Base-by-base conservation (phyloP, 2,113 vertebrate genomes). In the Paraplagusia blochii region DNA sequence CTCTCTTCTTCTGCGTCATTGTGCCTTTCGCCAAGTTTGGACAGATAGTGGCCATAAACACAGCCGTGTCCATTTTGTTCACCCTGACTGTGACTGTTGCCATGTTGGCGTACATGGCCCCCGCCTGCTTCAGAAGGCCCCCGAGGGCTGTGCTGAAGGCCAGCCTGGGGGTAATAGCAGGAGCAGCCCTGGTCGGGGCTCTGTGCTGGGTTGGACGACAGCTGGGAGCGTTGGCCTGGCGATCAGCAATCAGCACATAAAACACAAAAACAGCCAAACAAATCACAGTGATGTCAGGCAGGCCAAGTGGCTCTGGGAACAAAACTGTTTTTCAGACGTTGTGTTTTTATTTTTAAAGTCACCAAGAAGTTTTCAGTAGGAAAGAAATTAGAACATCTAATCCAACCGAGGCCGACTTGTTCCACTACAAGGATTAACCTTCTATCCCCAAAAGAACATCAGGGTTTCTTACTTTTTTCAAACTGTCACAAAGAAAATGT, bases 1-100 rank as follows among this genome's bases (percentile, higher is more conserved):
- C 96, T 0, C 93, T 99, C 6, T 97, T 96, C 88, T 98, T 98
- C 80, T 99, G 97, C 77, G 95, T 97, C 86, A 98, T 99, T 0
- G 95, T 95, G 63, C 96, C 97, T n/a, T 99, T 99, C 0, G 95
- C 96, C 44, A 98, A 98, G 66, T 99, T 99, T 0, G 97, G 97
- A 63, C 96, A 98, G 90, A 98, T 98, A 0, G 95, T 99, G 64
- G 96, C 96, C 2, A 93, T 99, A 67, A 98, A 96, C 92, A 97
- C 97, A 0, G 93, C 85, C 0, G 82, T 96, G 9, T 98, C 96
- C 81, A 94, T 99, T 79, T 64, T 93, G 8, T 97, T 95, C 88
- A 96, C 95, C 0, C 63, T 99, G n/a, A 94, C 93, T 0, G 92
- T 96, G 74, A 96, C 94, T 77, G 94, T 95, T 0, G 94, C 97